These are phyloP conservation scores for Gastrophysa polygoni DNA, from an alignment of 2,888 invertebrate species.

Conservation along the genomic window DNA sequence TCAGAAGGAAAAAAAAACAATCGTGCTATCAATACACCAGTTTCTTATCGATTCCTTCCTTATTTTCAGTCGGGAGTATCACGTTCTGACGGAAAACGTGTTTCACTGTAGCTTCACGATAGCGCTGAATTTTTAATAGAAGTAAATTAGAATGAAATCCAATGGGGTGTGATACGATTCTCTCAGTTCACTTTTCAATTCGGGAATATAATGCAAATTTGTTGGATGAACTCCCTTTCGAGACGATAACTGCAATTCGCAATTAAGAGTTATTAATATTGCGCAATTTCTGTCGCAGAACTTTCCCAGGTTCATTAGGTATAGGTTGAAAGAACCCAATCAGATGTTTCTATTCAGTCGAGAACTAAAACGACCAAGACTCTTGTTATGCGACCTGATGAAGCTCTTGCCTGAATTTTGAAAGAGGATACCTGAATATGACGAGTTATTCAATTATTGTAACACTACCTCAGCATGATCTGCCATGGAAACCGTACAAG, in stretches of 20 bases:
- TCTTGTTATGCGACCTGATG: too few relatives aligned
- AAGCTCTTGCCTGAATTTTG: too few relatives aligned
- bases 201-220: constrained; percentile 39
- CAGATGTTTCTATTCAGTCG: neutral
- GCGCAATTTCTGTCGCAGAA: neutral
- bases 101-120: constrained; percentile 27
- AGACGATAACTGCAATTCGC: neutral
- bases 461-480: too few relatives aligned
- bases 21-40: too few relatives aligned
- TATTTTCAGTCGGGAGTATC: neutral
- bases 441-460: too few relatives aligned
- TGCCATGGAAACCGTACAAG: too few relatives aligned
- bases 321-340: neutral
- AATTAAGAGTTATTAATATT: neutral
- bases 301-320: neutral
- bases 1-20: too few relatives aligned
- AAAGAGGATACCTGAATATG: too few relatives aligned
- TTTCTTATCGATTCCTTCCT: too few relatives aligned
- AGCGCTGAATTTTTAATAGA: constrained; percentile 47
- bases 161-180: constrained; percentile 48
- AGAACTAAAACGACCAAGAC: too few relatives aligned
- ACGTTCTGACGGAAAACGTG: neutral
- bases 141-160: constrained; percentile 51
- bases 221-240: neutral
- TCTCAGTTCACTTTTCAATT: constrained; percentile 47